Evolutionary conservation across 2,797 vertebrate species (phyloP).

Genomic region (Streptopelia turtur): DNA sequence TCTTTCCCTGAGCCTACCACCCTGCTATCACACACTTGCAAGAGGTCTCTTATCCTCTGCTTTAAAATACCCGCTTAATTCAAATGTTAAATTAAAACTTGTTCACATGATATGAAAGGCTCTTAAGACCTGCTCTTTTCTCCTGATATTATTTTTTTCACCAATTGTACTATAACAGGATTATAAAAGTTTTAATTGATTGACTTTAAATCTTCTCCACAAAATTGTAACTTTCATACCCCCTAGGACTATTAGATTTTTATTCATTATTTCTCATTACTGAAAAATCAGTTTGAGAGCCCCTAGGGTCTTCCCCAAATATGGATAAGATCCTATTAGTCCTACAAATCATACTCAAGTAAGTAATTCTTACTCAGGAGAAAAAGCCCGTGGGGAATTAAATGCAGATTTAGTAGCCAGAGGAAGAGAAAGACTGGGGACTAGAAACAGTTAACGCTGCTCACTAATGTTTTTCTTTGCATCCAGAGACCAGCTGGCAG

Average conservation of each 20-base stretch:
- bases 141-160: not conserved
- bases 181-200: constrained; percentile 42
- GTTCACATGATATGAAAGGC: not conserved
- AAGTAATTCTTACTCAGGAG: constrained; percentile 24
- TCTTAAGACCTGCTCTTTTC: constrained; percentile 11
- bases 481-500: constrained; percentile 24
- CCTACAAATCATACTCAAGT: constrained; percentile 28
- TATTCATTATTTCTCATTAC: constrained; percentile 44
- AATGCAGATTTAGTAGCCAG: not conserved
- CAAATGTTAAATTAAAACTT: not conserved
- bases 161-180: constrained; percentile 1
- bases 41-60: not conserved
- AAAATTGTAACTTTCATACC: constrained; percentile 41
- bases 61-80: not conserved
- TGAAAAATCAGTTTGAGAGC: constrained; percentile 16
- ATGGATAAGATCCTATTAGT: constrained; percentile 37
- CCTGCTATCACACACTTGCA: not conserved
- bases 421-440: not conserved
- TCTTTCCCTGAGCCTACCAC: not conserved
- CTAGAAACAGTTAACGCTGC: not conserved
- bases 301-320: not conserved
- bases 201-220: constrained; percentile 9
- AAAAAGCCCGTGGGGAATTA: not conserved
- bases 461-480: not conserved
- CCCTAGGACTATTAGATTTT: constrained; percentile 3